Percentiles rank a stretch among this genome's conserved stretches.
phyloP scores from a whole-genome alignment of 2,113 vertebrate species.

The Stegostoma tigrinum region DNA sequence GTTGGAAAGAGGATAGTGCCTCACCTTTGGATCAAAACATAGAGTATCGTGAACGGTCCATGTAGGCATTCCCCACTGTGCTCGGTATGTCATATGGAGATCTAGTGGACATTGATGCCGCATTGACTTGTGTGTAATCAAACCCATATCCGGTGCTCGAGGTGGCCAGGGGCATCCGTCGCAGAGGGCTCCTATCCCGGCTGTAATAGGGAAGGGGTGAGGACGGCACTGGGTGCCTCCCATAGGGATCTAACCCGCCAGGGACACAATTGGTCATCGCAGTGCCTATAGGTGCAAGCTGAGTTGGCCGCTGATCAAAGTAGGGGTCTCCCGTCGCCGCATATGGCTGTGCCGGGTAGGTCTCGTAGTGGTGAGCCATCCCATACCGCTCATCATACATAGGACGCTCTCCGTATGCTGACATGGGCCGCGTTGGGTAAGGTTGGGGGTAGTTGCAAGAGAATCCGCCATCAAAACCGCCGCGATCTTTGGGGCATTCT shows the following conservation, averaged over 20 bases:
- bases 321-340: slow-evolving; percentile 69
- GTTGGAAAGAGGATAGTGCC: not conserved
- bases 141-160: slow-evolving; percentile 46
- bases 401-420: slow-evolving; percentile 12
- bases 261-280: slow-evolving; percentile 65
- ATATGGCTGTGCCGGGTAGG: slow-evolving; percentile 81
- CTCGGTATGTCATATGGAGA: slow-evolving; percentile 11
- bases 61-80: slow-evolving; percentile 11
- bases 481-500: slow-evolving; percentile 89
- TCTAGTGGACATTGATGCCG: not conserved
- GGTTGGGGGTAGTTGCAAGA: slow-evolving; percentile 60
- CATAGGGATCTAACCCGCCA: slow-evolving; percentile 70
- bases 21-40: slow-evolving; percentile 30
- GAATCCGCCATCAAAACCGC: slow-evolving; percentile 42
- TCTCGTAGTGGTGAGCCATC: slow-evolving; percentile 94
- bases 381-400: slow-evolving; percentile 62
- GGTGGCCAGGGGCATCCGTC: slow-evolving; percentile 61
- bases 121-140: not conserved
- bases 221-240: slow-evolving; percentile 44
- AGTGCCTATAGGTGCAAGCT: slow-evolving; percentile 58
- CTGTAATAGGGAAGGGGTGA: slow-evolving; percentile 68
- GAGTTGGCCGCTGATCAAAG: slow-evolving; percentile 72
- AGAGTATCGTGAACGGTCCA: slow-evolving; percentile 18
- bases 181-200: slow-evolving; percentile 88
- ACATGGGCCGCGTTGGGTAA: slow-evolving; percentile 56